These are phyloP conservation scores for Lutjanus erythropterus DNA, from an alignment of 2,113 vertebrate genomes.

Conservation along the genomic window DNA sequence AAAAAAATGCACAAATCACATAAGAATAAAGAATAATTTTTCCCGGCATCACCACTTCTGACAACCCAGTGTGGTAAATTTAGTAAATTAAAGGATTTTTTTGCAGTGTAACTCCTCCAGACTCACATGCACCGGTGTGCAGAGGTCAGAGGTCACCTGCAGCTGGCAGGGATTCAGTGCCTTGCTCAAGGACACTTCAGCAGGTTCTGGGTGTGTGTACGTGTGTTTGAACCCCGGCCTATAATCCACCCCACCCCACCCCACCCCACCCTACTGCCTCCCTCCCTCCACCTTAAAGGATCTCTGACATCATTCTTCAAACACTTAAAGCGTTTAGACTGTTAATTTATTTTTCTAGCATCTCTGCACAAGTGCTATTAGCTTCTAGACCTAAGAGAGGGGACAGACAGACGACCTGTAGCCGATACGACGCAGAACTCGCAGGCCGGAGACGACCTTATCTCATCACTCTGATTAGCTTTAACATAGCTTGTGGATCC, in stretches of 20 bases:
- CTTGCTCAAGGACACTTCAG: conserved; percentile 64
- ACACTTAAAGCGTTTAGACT: conserved; percentile 72
- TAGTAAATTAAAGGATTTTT: background rate
- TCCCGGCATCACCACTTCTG: background rate
- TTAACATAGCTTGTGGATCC: conserved; percentile 92
- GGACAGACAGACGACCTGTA: conserved; percentile 76
- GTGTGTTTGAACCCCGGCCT: conserved; percentile 27
- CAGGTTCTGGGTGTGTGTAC: conserved; percentile 45
- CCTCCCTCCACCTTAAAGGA: background rate
- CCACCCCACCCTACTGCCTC: no score
- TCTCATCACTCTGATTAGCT: conserved; percentile 87
- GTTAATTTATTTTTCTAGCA: conserved; percentile 82
- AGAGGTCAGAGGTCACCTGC: conserved; percentile 44
- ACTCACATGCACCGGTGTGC: background rate
- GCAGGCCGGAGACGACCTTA: conserved; percentile 82
- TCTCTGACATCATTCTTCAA: conserved; percentile 20
- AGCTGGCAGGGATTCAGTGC: conserved; percentile 50
- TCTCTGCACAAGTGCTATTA: conserved; percentile 83
- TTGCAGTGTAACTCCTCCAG: conserved; percentile 15
- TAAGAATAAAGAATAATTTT: background rate
- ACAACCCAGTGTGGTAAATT: background rate
- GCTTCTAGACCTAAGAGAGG: conserved; percentile 87
- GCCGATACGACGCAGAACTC: conserved; percentile 80
- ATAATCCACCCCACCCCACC: background rate
- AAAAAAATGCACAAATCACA: background rate